These are phyloP conservation scores for Phataginus tetradactyla DNA, from an alignment of 2,797 vertebrate species.

Conservation along the genomic window DNA sequence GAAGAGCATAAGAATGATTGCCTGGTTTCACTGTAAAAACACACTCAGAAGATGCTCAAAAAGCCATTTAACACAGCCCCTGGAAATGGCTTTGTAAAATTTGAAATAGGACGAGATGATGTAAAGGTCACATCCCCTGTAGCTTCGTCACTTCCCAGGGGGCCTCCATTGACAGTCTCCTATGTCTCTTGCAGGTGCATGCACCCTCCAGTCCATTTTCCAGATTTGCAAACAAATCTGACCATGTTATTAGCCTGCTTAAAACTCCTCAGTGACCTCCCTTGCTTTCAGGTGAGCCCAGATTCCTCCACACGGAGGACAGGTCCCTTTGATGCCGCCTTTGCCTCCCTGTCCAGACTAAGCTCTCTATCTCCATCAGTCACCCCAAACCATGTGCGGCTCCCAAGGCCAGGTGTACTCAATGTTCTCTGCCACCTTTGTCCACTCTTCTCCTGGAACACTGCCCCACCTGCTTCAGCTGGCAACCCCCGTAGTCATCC, in stretches of 20 bases:
- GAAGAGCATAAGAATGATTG: background rate
- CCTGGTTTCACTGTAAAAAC: background rate
- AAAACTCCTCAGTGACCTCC: background rate
- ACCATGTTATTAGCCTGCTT: background rate
- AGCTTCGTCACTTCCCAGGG: background rate
- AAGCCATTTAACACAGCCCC: background rate
- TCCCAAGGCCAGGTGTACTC: background rate
- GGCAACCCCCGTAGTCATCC: background rate
- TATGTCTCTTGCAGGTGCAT: background rate
- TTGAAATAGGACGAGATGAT: background rate
- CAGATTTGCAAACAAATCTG: background rate
- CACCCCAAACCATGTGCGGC: background rate
- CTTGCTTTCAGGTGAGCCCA: background rate
- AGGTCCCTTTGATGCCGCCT: fast-evolving
- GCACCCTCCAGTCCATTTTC: background rate
- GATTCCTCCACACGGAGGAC: background rate
- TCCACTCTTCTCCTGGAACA: background rate
- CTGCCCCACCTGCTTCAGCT: background rate
- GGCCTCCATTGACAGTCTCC: background rate
- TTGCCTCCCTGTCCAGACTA: background rate
- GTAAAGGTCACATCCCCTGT: background rate
- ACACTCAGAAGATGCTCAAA: background rate
- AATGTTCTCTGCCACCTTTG: background rate
- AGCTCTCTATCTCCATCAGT: background rate
- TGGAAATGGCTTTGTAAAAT: background rate